Evolutionary conservation across 2,113 vertebrate species (phyloP).

Genomic region (Accipiter cooperii): DNA sequence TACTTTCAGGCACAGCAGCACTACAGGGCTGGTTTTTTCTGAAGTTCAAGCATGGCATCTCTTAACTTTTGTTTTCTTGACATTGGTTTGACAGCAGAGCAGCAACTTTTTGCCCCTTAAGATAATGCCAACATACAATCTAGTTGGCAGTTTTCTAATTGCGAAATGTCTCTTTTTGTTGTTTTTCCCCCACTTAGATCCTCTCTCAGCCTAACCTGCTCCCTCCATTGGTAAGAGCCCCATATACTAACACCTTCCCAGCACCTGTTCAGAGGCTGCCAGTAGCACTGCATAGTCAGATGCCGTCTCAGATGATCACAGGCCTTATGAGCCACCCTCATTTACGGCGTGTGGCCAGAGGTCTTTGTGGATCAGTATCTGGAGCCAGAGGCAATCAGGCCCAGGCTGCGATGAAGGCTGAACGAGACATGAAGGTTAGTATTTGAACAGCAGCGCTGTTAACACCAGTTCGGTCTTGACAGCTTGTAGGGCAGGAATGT

Average conservation of each 20-base stretch:
- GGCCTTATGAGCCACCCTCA: slow-evolving; percentile 93
- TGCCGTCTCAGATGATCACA: slow-evolving; percentile 85
- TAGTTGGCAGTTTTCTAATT: slow-evolving; percentile 67
- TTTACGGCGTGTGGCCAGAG: slow-evolving; percentile 82
- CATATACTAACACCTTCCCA: slow-evolving; percentile 90
- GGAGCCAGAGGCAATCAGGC: slow-evolving; percentile 84
- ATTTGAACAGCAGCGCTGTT: slow-evolving; percentile 35
- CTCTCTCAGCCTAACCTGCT: slow-evolving; percentile 95
- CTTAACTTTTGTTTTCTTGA: neutral
- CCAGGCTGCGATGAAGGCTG: slow-evolving; percentile 87
- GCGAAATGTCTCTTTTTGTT: slow-evolving; percentile 73
- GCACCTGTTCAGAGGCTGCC: slow-evolving; percentile 89
- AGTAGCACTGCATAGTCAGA: slow-evolving; percentile 81
- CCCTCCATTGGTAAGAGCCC: slow-evolving; percentile 90
- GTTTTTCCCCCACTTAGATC: slow-evolving; percentile 82
- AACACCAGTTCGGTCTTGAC: slow-evolving; percentile 58
- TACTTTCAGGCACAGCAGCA: neutral
- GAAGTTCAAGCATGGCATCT: neutral
- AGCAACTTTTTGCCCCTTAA: slow-evolving; percentile 25
- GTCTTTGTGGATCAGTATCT: slow-evolving; percentile 81
- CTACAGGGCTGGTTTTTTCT: neutral
- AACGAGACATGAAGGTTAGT: slow-evolving; percentile 90
- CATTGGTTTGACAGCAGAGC: neutral
- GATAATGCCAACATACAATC: slow-evolving; percentile 42
- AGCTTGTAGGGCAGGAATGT: slow-evolving; percentile 57